Evolutionary conservation across 2,888 invertebrate genomes (phyloP).

Genomic region (Platypus cylindrus): DNA sequence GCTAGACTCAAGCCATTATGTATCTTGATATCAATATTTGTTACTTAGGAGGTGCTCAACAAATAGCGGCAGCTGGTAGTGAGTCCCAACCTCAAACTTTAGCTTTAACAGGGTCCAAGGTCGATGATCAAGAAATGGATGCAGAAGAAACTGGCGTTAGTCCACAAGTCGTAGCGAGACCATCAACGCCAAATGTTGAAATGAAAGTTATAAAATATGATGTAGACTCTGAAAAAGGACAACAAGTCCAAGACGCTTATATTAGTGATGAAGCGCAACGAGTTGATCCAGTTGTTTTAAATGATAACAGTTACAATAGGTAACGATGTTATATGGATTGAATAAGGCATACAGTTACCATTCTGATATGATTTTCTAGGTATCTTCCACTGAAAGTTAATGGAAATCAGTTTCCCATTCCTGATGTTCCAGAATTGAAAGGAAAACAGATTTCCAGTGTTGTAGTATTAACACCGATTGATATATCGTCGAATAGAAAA

Average conservation of each 20-base stretch:
- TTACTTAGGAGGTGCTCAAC: slow-evolving; percentile 14
- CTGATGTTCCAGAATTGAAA: slow-evolving; percentile 60
- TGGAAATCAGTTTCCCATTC: slow-evolving; percentile 73
- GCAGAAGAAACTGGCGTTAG: slow-evolving; percentile 44
- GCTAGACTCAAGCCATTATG: background rate
- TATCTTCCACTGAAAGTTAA: slow-evolving; percentile 76
- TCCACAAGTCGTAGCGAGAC: slow-evolving; percentile 34
- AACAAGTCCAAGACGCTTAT: slow-evolving; percentile 57
- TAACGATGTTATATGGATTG: too few relatives aligned
- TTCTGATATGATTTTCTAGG: slow-evolving; percentile 16
- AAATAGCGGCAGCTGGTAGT: slow-evolving; percentile 21
- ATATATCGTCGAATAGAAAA: slow-evolving; percentile 39
- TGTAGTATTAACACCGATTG: slow-evolving; percentile 72
- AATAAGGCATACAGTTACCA: background rate
- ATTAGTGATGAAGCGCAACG: slow-evolving; percentile 59
- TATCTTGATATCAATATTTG: background rate
- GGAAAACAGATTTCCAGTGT: slow-evolving; percentile 73
- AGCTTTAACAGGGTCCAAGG: slow-evolving; percentile 8
- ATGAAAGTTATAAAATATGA: slow-evolving; percentile 79
- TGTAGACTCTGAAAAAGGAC: slow-evolving; percentile 59
- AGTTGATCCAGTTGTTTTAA: slow-evolving; percentile 60
- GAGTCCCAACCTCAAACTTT: slow-evolving; percentile 57
- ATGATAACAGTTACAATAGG: slow-evolving; percentile 65
- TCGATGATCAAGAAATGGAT: slow-evolving; percentile 31
- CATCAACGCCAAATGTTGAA: slow-evolving; percentile 47